These are phyloP conservation scores for Phymanthus crucifer DNA, from an alignment of 92 coral and sea anemone species.

Conservation along the genomic window DNA sequence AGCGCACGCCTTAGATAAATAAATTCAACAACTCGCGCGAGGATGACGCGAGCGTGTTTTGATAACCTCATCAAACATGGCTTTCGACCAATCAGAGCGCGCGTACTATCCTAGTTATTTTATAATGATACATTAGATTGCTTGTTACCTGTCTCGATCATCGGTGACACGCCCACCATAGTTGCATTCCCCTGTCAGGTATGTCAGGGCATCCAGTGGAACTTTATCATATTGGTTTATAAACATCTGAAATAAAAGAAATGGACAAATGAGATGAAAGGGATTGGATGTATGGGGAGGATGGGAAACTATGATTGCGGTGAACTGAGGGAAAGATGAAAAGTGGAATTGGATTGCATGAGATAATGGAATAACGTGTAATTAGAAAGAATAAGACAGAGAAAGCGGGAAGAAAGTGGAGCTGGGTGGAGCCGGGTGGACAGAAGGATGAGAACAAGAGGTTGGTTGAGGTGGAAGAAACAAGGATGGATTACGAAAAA, in stretches of 20 bases:
- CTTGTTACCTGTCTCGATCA: slow-evolving; percentile 68
- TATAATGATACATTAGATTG: too few relatives aligned
- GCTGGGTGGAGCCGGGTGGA: background rate
- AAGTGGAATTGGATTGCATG: background rate
- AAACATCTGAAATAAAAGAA: slow-evolving; percentile 68
- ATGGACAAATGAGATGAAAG: too few relatives aligned
- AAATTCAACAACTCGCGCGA: too few relatives aligned
- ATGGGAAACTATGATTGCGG: background rate
- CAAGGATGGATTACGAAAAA: background rate
- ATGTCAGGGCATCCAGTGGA: slow-evolving; percentile 92
- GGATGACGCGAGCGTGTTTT: too few relatives aligned
- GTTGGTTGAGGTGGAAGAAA: background rate
- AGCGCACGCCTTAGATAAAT: too few relatives aligned
- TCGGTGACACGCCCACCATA: slow-evolving; percentile 98
- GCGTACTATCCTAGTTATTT: too few relatives aligned
- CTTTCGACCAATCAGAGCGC: too few relatives aligned
- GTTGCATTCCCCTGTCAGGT: slow-evolving; percentile 96
- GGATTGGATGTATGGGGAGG: background rate
- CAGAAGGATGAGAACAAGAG: background rate
- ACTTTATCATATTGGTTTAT: slow-evolving; percentile 86
- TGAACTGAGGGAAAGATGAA: background rate
- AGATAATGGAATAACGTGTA: background rate
- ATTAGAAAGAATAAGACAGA: too few relatives aligned
- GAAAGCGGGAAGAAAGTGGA: too few relatives aligned
- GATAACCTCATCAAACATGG: too few relatives aligned